These are phyloP conservation scores for Glossosoma conforme DNA, from an alignment of 1,140 invertebrate species.

Conservation along the genomic window DNA sequence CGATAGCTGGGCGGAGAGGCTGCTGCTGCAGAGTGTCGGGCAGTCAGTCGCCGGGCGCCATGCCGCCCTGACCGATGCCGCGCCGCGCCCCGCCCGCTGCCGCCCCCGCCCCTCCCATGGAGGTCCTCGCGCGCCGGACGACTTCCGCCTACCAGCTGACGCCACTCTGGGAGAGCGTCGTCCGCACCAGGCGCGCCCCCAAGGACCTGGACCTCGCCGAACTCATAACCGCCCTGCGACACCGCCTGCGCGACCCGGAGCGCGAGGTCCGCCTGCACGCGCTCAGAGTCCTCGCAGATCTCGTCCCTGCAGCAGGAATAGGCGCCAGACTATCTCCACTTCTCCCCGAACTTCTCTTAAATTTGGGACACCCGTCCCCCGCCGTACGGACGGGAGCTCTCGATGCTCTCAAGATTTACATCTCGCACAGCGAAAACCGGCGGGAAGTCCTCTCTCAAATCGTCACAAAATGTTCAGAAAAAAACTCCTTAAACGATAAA, in stretches of 20 bases:
- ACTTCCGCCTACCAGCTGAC: slow-evolving; percentile 52
- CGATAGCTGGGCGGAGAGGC: slow-evolving; percentile 7
- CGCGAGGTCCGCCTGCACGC: slow-evolving; percentile 77
- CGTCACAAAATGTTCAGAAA: slow-evolving; percentile 59
- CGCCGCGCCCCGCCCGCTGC: slow-evolving; percentile 6
- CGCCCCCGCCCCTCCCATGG: slow-evolving; percentile 10
- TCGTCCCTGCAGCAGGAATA: slow-evolving; percentile 62
- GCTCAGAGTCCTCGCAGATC: slow-evolving; percentile 65
- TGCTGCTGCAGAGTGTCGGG: background rate
- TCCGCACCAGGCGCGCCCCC: slow-evolving; percentile 55
- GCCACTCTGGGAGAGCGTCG: slow-evolving; percentile 70
- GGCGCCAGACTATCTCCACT: slow-evolving; percentile 56
- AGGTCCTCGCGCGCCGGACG: slow-evolving; percentile 14
- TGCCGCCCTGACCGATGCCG: slow-evolving; percentile 6
- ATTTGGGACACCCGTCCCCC: slow-evolving; percentile 68
- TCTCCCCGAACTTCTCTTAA: slow-evolving; percentile 62
- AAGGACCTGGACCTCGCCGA: slow-evolving; percentile 58
- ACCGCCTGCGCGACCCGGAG: slow-evolving; percentile 69
- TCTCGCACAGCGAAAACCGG: slow-evolving; percentile 55
- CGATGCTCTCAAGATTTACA: slow-evolving; percentile 63
- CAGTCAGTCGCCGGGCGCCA: slow-evolving; percentile 11
- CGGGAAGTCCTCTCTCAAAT: slow-evolving; percentile 57
- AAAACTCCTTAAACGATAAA: slow-evolving; percentile 50
- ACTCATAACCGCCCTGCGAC: slow-evolving; percentile 63
- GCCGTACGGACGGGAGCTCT: slow-evolving; percentile 70